Percentiles rank a stretch among this genome's conserved stretches.
Evolutionary conservation across 2,797 vertebrate genomes (phyloP).

Genomic region (Enoplosus armatus): DNA sequence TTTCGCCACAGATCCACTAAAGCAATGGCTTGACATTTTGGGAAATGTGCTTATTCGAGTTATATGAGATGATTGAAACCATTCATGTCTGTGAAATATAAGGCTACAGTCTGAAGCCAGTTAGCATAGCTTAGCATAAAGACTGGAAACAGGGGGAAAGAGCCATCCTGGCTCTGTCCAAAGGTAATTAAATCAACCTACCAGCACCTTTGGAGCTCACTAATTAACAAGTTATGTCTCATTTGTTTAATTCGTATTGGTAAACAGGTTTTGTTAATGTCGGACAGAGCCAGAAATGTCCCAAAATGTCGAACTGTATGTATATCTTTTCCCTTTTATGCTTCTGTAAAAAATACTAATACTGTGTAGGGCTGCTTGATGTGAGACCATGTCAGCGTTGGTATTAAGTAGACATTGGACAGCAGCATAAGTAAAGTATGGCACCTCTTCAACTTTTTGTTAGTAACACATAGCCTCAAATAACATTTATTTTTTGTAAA

Average conservation of each 20-base stretch:
- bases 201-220: not conserved
- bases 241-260: not conserved
- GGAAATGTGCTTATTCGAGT: not conserved
- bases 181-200: no score
- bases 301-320: not conserved
- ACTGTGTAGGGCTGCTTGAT: not conserved
- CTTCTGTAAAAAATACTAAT: not conserved
- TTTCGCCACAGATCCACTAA: slow-evolving; percentile 7
- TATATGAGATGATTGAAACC: not conserved
- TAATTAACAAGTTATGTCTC: not conserved
- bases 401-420: not conserved
- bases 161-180: not conserved
- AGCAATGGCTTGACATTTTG: not conserved
- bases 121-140: not conserved
- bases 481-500: not conserved
- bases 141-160: no score
- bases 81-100: not conserved
- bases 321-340: not conserved
- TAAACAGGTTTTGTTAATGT: not conserved
- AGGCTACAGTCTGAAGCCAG: not conserved
- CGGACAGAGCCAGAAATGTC: not conserved
- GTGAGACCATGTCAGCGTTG: not conserved
- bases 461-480: not conserved
- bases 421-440: not conserved
- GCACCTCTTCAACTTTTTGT: not conserved